Evolutionary conservation across 2,113 vertebrate genomes (phyloP).

Genomic region (Cryptotis parvus): DNA sequence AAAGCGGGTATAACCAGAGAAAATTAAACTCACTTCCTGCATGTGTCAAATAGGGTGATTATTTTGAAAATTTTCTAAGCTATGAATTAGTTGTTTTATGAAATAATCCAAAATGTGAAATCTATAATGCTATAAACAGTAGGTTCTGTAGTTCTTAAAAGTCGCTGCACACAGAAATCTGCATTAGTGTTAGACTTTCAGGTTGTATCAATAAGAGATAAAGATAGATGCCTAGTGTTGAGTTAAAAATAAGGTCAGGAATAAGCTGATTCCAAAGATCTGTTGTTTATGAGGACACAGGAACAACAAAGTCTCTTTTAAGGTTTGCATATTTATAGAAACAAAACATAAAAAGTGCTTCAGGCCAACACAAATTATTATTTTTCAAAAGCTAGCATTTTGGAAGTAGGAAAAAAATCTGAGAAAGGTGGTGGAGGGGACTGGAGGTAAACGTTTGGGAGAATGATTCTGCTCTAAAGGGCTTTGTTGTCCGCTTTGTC

Average conservation of each 20-base stretch:
- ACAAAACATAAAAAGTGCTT: background rate
- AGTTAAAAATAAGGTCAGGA: background rate
- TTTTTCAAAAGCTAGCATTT: background rate
- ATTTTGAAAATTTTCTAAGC: background rate
- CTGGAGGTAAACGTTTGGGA: background rate
- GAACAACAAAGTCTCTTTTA: background rate
- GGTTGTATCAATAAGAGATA: background rate
- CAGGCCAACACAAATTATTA: background rate
- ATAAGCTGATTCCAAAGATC: slow-evolving; percentile 25
- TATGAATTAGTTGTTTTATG: background rate
- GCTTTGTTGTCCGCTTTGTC: background rate
- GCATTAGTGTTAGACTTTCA: background rate
- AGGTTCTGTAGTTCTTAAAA: slow-evolving; percentile 29
- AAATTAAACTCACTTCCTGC: slow-evolving; percentile 20
- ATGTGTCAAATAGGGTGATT: background rate
- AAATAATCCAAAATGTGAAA: background rate
- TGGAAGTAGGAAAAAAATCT: background rate
- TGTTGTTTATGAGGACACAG: background rate
- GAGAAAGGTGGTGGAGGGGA: background rate
- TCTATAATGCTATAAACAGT: background rate
- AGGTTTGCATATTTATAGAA: background rate
- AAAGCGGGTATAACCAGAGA: background rate
- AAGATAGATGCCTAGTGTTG: background rate
- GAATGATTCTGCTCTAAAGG: background rate
- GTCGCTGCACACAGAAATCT: background rate